Percentiles rank a stretch among this genome's conserved stretches.
phyloP scores from a whole-genome alignment of 2,113 vertebrate species.

The Ciconia stormi region DNA sequence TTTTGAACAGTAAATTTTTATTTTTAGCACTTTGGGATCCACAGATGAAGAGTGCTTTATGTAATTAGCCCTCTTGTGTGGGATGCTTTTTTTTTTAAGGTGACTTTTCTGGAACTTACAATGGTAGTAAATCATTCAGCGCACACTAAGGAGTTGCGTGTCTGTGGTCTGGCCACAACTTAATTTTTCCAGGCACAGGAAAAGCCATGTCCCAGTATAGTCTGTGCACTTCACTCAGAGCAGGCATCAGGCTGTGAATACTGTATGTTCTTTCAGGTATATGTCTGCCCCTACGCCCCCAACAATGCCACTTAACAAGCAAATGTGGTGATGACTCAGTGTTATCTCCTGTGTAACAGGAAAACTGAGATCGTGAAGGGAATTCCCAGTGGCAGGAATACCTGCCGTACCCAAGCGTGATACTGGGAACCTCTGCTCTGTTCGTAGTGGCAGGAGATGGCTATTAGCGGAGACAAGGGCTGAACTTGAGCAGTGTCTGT shows the following conservation, averaged over 20 bases:
- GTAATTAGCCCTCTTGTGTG: neutral
- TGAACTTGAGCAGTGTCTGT: neutral
- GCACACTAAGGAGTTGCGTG: neutral
- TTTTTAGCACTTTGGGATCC: neutral
- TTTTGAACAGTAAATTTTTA: neutral
- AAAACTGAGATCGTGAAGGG: neutral
- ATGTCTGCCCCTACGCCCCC: neutral
- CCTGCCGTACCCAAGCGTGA: neutral
- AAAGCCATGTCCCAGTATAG: neutral
- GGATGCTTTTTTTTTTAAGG: neutral
- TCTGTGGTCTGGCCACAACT: neutral
- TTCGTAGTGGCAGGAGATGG: neutral
- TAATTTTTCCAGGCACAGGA: neutral
- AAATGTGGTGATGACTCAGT: neutral
- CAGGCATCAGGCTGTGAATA: neutral
- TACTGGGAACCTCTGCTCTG: neutral
- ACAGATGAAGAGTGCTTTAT: neutral
- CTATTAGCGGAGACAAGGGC: neutral
- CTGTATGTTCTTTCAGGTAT: neutral
- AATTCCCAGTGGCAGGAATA: constrained; percentile 16
- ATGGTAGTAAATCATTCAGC: neutral
- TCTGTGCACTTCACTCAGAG: neutral
- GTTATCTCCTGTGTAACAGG: neutral
- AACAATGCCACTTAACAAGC: neutral
- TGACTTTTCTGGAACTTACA: neutral